Base-by-base conservation (phyloP, 2,113 vertebrate species). In the Stigmatopora argus region DNA sequence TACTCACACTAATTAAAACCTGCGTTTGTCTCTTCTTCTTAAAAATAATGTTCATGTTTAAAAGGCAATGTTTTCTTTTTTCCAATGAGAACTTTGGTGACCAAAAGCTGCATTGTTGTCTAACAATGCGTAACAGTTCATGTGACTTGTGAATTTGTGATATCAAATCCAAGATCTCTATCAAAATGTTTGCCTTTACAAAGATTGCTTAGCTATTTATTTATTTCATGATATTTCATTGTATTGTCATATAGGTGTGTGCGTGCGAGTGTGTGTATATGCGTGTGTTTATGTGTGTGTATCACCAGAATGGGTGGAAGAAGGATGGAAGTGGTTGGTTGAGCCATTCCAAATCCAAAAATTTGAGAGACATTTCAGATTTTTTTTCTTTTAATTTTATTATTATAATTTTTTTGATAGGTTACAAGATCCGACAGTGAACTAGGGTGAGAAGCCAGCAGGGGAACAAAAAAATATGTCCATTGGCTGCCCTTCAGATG, bases 381-480 rank as follows among this genome's bases (percentile, higher is more conserved):
- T 31, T 31, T 26, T 26, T 26, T 46, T 46, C 3, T 13, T 4
- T 13, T 2, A n/a, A 56, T 73, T 78, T 26, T 41, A 41, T 41
- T 41, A 1, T 41, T 8, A 8, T 41, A 41, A 2, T 7, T 41
- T 41, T 72, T 67, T 67, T 70, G 73, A 87, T 82, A 82, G 80
- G 62, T 19, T 70, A 67, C 70, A 34, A 73, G 77, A 80, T 80
- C 67, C 63, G 67, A 69, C 53, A 56, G 19, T 61, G 59, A 45
- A 44, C 59, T 44, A 19, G 7, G 41, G 19, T 19, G 44, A 61
- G 41, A 61, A 38, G 18, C 45, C 62, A 35, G 7, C 49, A 46
- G 21, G 62, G 46, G 62, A 64, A 49, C 46, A 49, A 64, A 81
- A 71, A 80, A 81, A 83, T 80, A 75, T 74, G 82, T 85, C 73